Conservation (phyloP, 1,140 invertebrate genomes). For the Drosophila quadrilineata region DNA sequence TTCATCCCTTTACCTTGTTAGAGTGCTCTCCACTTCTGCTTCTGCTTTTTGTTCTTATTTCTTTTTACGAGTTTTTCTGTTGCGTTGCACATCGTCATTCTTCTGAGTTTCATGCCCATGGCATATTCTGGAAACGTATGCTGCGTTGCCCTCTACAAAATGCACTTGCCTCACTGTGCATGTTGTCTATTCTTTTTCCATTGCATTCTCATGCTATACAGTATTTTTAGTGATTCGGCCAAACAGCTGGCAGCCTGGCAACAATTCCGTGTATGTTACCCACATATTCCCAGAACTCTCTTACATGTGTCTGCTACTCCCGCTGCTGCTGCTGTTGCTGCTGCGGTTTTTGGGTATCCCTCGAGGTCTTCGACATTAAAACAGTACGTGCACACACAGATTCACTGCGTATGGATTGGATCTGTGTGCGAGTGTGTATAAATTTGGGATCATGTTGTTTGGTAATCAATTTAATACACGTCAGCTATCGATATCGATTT, state of each 20-base stretch:
- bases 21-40: slow-evolving; percentile 7
- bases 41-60: background rate
- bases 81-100: background rate
- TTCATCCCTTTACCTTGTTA: slow-evolving; percentile 41
- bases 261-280: slow-evolving; percentile 13
- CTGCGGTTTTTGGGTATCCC: background rate
- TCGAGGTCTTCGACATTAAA: slow-evolving; percentile 21
- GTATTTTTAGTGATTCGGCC: slow-evolving; percentile 28
- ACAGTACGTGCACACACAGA: background rate
- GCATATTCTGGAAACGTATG: slow-evolving; percentile 28
- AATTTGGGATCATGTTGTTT: background rate
- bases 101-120: slow-evolving; percentile 5
- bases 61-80: slow-evolving; percentile 3
- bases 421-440: background rate
- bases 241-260: slow-evolving; percentile 36
- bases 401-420: background rate
- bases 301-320: background rate
- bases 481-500: slow-evolving; percentile 18
- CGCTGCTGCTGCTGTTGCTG: no score
- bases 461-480: slow-evolving; percentile 2
- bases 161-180: slow-evolving; percentile 30
- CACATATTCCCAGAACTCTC: slow-evolving; percentile 7
- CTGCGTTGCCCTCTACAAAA: background rate
- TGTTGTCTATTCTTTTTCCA: background rate
- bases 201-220: slow-evolving; percentile 8